Evolutionary conservation across 2,888 invertebrate species (phyloP), one percentile per base, ranked within the genome.

Genomic region (Drosophila barbarae): DNA sequence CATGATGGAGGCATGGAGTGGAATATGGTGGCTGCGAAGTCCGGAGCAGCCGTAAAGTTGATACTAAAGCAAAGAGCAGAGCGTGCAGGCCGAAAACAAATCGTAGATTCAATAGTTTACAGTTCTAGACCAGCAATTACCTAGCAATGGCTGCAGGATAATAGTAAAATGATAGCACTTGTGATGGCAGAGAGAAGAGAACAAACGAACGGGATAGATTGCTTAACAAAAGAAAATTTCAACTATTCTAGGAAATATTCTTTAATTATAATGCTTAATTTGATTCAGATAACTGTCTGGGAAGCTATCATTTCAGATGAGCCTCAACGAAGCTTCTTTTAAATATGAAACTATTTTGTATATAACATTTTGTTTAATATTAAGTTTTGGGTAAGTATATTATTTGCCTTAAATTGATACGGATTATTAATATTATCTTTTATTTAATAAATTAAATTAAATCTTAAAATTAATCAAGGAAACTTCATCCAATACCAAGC

Each of bases 1-100:
- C 81, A 75, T 77, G 73, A 81, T 75, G 72, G 63, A 69, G 69
- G 77, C 50, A 46, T 12, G 66, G 59, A 68, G 61, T n/a, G 49
- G 49, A 34, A 26, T 44, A 44, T 15, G 42, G 38, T 30, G 59
- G 26, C 36, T 18, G 38, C 30, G 26, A 61, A 32, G 36, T 41
- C 35, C 46, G 47, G 39, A 36, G 49, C 68, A 53, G 68, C 65
- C 68, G 47, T 84, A 81, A 78, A 78, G 70, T 76, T 78, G 79
- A 80, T 84, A 80, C 71, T 63, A 59, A 47, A 66, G 67, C 75
- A 60, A 69, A 60, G 58, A 69, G 47, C 47, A 39, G 69, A 28
- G 49, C 21, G 15, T 30, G 42, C 28, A 50, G 36, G 28, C 35
- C 57, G 34, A 57, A 57, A 68, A 50, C 68, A 55, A 60, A 69